These are phyloP conservation scores for Chanos chanos DNA, from an alignment of 2,797 vertebrate species.

Conservation along the genomic window DNA sequence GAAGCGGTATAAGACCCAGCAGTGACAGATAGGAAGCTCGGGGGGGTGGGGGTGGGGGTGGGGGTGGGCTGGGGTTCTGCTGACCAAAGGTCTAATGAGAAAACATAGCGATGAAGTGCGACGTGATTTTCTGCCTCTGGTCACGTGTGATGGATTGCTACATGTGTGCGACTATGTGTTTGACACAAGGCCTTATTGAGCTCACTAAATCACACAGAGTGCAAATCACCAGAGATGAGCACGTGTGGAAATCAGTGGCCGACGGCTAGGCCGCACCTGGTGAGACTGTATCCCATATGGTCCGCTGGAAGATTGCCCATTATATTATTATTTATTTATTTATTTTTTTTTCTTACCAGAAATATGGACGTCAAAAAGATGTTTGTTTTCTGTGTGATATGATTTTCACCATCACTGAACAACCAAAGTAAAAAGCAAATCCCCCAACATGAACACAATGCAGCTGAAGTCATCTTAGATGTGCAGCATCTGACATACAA, in stretches of 20 bases:
- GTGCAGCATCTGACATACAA: too few relatives aligned
- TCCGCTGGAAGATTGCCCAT: too few relatives aligned
- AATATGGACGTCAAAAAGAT: not conserved
- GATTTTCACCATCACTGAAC: not conserved
- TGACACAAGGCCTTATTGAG: conserved; percentile 28
- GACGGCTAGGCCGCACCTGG: too few relatives aligned
- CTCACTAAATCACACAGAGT: conserved; percentile 30
- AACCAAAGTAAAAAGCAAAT: not conserved
- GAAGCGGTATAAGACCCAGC: too few relatives aligned
- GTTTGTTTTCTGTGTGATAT: not conserved
- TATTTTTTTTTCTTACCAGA: too few relatives aligned
- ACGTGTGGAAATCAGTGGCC: not conserved
- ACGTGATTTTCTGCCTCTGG: conserved; percentile 28
- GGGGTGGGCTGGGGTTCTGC: conserved; percentile 23
- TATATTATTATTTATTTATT: too few relatives aligned
- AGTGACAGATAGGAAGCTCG: conserved; percentile 12
- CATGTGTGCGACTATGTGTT: conserved; percentile 18
- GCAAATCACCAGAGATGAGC: conserved; percentile 2
- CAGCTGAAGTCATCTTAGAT: too few relatives aligned
- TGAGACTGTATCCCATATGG: too few relatives aligned
- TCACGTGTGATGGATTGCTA: conserved; percentile 32
- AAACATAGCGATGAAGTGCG: conserved; percentile 37
- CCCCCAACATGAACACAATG: not conserved
- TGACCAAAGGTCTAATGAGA: conserved; percentile 37
- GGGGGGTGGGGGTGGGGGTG: not conserved